A percentile compares a stretch with the other conserved stretches of the same genome.
These are phyloP conservation scores for Pseudonaja textilis DNA, from an alignment of 2,113 vertebrate species.

Conservation along the genomic window DNA sequence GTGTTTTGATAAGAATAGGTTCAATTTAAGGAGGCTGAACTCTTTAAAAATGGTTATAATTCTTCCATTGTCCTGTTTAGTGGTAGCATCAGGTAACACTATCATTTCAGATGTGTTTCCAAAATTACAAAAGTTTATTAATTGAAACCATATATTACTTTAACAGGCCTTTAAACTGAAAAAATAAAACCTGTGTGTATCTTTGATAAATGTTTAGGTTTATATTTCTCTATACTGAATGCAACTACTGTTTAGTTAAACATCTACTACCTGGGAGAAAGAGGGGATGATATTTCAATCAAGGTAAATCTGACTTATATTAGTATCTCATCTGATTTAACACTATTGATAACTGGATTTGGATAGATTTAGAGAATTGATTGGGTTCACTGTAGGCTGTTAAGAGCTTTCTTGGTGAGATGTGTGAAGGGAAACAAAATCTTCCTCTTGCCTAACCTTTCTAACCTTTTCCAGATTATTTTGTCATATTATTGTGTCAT, in stretches of 20 bases:
- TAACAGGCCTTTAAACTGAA: neutral
- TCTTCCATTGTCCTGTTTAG: neutral
- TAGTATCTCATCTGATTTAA: neutral
- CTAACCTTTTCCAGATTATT: neutral
- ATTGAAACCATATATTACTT: neutral
- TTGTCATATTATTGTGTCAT: no score
- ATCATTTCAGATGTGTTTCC: neutral
- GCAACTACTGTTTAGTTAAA: neutral
- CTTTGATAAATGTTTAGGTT: neutral
- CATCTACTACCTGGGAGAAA: neutral
- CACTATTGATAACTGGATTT: neutral
- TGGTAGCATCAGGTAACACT: neutral
- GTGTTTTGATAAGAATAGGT: neutral
- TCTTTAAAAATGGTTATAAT: neutral
- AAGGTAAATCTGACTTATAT: neutral
- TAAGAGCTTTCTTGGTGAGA: neutral
- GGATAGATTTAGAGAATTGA: neutral
- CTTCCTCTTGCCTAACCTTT: neutral
- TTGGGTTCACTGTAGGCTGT: neutral
- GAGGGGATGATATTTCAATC: neutral
- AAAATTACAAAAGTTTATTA: neutral
- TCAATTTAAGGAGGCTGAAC: neutral
- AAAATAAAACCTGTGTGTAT: no score
- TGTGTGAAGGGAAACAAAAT: neutral
- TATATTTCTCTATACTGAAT: neutral